These are phyloP conservation scores for Nomia melanderi DNA, from an alignment of 1,140 invertebrate genomes.

Conservation along the genomic window DNA sequence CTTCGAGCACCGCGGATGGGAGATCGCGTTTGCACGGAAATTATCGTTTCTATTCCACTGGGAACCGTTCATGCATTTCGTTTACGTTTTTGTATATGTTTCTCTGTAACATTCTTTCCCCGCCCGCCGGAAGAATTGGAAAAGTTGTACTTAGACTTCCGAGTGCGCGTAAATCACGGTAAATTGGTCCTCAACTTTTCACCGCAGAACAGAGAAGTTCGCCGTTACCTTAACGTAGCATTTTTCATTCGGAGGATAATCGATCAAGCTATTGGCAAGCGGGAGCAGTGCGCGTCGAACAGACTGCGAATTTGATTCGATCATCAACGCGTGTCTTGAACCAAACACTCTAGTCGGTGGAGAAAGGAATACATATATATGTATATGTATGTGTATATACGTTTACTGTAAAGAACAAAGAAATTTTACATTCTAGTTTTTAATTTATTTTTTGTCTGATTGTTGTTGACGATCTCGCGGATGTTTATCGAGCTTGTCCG, in stretches of 20 bases:
- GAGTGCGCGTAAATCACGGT: too few relatives aligned
- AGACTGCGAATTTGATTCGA: not conserved
- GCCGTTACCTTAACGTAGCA: not conserved
- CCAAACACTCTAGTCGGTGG: slow-evolving; percentile 37
- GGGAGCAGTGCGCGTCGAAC: not conserved
- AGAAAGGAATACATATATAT: slow-evolving; percentile 28
- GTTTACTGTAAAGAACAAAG: slow-evolving; percentile 22
- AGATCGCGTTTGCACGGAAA: too few relatives aligned
- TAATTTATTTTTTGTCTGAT: slow-evolving; percentile 19
- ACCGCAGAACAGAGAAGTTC: not conserved
- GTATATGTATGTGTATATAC: slow-evolving; percentile 5
- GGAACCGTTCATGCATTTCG: slow-evolving; percentile 12
- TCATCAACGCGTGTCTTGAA: slow-evolving; percentile 4
- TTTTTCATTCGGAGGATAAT: not conserved
- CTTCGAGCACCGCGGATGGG: not conserved
- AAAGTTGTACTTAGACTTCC: slow-evolving; percentile 12
- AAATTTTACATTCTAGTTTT: slow-evolving; percentile 12
- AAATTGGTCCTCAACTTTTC: too few relatives aligned
- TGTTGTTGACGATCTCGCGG: slow-evolving; percentile 8
- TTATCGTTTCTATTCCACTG: slow-evolving; percentile 14
- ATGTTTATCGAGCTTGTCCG: slow-evolving; percentile 2
- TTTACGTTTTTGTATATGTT: slow-evolving; percentile 9
- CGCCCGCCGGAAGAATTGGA: not conserved
- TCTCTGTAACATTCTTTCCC: not conserved
- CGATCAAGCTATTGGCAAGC: slow-evolving; percentile 2